Conservation (phyloP, 2,888 invertebrate genomes). For the Tetrapedia diversipes region DNA sequence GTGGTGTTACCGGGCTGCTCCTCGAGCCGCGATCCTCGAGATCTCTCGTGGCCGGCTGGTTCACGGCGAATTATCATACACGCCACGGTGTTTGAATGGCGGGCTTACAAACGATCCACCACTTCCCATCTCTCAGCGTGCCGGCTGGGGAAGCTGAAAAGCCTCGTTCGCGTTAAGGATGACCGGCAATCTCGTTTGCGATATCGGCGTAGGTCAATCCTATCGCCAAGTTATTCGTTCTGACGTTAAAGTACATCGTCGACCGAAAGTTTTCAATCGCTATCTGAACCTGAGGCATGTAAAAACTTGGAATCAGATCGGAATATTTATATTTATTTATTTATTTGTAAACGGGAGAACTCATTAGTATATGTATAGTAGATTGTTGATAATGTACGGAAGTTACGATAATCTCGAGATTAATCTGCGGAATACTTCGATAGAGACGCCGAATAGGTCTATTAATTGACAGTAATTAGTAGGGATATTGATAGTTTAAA, state of each 20-base stretch:
- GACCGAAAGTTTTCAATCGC: too few species aligned
- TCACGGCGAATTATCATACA: conserved; percentile 70
- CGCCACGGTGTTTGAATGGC: conserved; percentile 66
- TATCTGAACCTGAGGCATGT: too few species aligned
- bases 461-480: too few species aligned
- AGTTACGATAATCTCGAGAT: too few species aligned
- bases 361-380: too few species aligned
- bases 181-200: conserved; percentile 30
- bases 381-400: too few species aligned
- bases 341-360: too few species aligned
- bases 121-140: conserved; percentile 42
- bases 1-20: conserved; percentile 51
- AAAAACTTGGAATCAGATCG: too few species aligned
- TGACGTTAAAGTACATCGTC: background rate
- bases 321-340: too few species aligned
- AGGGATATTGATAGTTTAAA: too few species aligned
- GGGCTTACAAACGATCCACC: conserved; percentile 67
- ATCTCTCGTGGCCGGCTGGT: conserved; percentile 57
- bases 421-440: too few species aligned
- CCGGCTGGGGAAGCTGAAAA: conserved; percentile 41
- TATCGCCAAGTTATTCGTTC: conserved; percentile 9
- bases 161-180: conserved; percentile 39
- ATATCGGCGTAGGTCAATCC: conserved; percentile 34
- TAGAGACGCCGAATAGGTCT: too few species aligned
- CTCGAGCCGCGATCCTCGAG: conserved; percentile 57